phyloP scores from a whole-genome alignment of 2,797 vertebrate species.

The Rhadinocentrus ornatus region DNA sequence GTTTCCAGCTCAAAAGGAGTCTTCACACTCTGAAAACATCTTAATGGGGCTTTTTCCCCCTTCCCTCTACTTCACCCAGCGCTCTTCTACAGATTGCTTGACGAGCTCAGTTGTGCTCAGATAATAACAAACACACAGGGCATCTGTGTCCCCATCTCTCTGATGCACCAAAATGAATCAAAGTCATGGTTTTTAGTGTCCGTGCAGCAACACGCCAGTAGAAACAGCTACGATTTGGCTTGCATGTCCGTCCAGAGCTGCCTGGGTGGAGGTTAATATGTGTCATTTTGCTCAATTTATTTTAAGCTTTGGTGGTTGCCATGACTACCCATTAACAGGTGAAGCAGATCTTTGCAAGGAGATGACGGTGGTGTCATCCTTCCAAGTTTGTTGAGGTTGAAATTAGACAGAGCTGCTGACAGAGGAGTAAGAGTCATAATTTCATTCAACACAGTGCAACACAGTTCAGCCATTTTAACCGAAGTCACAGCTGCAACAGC shows the following conservation, averaged over 20 bases:
- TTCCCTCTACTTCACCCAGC: conserved; percentile 30
- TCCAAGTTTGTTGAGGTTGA: conserved; percentile 33
- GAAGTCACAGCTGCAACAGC: too few relatives aligned
- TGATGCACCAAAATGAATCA: conserved; percentile 44
- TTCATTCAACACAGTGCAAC: background rate
- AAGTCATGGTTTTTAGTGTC: conserved; percentile 34
- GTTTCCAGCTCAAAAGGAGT: conserved; percentile 26
- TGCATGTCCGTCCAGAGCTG: background rate
- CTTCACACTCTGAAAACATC: conserved; percentile 23
- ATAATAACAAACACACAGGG: conserved; percentile 65
- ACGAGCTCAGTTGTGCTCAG: conserved; percentile 57
- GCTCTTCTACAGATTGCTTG: conserved; percentile 48
- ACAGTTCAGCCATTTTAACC: background rate
- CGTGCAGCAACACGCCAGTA: conserved; percentile 5
- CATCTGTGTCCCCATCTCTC: conserved; percentile 12
- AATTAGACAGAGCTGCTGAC: conserved; percentile 40
- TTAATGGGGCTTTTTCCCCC: conserved; percentile 36
- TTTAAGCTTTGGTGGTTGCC: conserved; percentile 30
- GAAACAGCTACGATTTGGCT: conserved; percentile 9
- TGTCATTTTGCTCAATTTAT: conserved; percentile 10
- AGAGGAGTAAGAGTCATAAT: conserved; percentile 32
- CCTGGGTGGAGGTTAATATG: conserved; percentile 21
- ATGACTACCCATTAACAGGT: conserved; percentile 40
- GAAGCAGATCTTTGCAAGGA: conserved; percentile 1
- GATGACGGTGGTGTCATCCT: conserved; percentile 9